Percentiles rank a stretch among this genome's conserved stretches.
Evolutionary conservation across 2,113 vertebrate species (phyloP).

Genomic region (Mesocricetus auratus): DNA sequence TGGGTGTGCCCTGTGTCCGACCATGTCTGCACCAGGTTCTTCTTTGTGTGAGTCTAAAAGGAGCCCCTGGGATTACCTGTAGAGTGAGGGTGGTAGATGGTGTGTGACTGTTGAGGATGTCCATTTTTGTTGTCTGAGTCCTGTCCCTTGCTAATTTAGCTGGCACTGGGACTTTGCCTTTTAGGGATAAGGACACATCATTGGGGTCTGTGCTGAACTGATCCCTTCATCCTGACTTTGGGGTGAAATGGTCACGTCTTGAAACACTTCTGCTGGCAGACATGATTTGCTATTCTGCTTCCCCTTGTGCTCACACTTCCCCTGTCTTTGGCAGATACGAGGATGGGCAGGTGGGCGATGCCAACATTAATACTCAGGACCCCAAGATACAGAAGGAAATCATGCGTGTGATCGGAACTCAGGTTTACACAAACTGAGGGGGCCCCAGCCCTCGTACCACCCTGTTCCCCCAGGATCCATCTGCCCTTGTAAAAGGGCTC

Average conservation of each 20-base stretch:
- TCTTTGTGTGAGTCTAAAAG: slow-evolving; percentile 95
- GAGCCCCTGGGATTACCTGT: background rate
- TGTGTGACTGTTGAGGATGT: background rate
- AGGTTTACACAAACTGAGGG: slow-evolving; percentile 98
- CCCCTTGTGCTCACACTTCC: slow-evolving; percentile 41
- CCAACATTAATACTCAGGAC: slow-evolving; percentile 99
- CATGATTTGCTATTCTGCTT: background rate
- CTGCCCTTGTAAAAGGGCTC: slow-evolving; percentile 62
- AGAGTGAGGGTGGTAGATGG: background rate
- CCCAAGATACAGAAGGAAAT: slow-evolving; percentile 99
- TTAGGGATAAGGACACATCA: background rate
- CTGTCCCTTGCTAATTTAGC: slow-evolving; percentile 17
- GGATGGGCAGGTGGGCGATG: slow-evolving; percentile 98
- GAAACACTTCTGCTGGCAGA: background rate
- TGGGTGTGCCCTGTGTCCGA: slow-evolving; percentile 99
- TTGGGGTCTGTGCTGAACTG: background rate
- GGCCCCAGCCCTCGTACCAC: slow-evolving; percentile 74
- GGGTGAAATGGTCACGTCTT: background rate
- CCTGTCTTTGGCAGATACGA: slow-evolving; percentile 92
- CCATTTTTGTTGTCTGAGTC: background rate
- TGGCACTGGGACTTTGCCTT: background rate
- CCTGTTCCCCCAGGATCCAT: slow-evolving; percentile 56
- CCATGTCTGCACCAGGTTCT: slow-evolving; percentile 99
- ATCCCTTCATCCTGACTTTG: background rate
- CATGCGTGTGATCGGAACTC: slow-evolving; percentile 99